These are phyloP conservation scores for Drosophila watanabei DNA, from an alignment of 1,140 invertebrate species.

Conservation along the genomic window DNA sequence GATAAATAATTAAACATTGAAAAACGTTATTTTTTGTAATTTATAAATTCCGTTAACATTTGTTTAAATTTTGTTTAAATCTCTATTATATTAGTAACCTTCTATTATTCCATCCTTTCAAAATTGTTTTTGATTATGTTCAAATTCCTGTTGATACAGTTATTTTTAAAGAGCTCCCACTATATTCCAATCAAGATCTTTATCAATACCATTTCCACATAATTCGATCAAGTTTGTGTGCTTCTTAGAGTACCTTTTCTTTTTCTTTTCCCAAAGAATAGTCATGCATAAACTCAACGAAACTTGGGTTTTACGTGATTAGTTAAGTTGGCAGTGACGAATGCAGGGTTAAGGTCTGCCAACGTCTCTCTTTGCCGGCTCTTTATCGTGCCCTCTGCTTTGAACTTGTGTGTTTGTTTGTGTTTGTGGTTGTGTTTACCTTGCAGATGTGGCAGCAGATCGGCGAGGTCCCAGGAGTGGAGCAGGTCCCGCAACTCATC, in stretches of 20 bases:
- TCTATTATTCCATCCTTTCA: too few species aligned
- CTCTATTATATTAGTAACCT: too few species aligned
- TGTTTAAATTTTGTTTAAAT: too few species aligned
- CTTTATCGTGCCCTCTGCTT: background rate
- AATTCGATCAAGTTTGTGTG: background rate
- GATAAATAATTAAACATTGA: too few species aligned
- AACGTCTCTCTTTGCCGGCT: constrained; percentile 1
- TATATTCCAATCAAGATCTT: background rate
- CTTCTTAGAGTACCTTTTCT: background rate
- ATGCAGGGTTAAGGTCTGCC: constrained; percentile 7
- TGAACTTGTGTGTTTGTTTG: background rate
- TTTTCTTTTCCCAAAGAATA: background rate
- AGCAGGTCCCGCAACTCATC: constrained; percentile 67
- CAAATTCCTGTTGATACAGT: too few species aligned
- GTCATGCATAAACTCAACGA: constrained; percentile 1
- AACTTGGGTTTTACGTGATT: background rate
- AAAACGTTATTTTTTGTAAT: too few species aligned
- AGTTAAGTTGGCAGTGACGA: constrained; percentile 12
- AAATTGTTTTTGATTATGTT: too few species aligned
- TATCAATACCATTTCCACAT: background rate
- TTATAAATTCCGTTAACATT: too few species aligned
- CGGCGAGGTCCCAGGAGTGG: constrained; percentile 66
- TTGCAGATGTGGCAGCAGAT: constrained; percentile 71
- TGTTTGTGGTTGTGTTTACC: constrained; percentile 59
- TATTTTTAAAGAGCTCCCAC: background rate